Conservation (phyloP, 2,797 vertebrate genomes). For the Thunnus albacares region DNA sequence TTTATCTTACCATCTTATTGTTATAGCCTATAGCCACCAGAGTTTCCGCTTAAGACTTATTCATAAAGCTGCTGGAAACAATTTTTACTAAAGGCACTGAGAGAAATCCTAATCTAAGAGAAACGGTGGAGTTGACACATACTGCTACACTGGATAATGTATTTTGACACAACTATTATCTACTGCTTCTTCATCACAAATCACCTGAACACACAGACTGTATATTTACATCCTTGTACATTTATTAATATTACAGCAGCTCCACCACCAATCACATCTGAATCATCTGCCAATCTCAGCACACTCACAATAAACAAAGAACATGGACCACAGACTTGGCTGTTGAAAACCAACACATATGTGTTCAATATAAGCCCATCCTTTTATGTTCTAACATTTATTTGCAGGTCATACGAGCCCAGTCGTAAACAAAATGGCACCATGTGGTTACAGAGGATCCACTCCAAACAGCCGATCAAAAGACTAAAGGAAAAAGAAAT, state of each 20-base stretch:
- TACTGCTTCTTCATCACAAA: neutral
- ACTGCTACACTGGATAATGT: neutral
- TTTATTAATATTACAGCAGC: conserved; percentile 35
- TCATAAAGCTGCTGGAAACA: too few relatives aligned
- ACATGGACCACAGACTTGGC: conserved; percentile 10
- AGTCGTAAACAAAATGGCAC: conserved; percentile 72
- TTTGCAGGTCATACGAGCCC: conserved; percentile 48
- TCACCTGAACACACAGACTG: conserved; percentile 21
- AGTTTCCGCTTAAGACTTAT: too few relatives aligned
- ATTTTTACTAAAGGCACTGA: too few relatives aligned
- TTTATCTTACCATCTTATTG: too few relatives aligned
- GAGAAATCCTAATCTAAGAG: too few relatives aligned
- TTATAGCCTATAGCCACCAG: too few relatives aligned
- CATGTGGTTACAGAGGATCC: conserved; percentile 54
- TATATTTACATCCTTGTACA: neutral
- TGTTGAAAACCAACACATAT: conserved; percentile 53
- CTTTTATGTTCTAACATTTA: conserved; percentile 62
- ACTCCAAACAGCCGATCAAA: conserved; percentile 65
- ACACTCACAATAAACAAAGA: conserved; percentile 49
- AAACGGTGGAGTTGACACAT: too few relatives aligned
- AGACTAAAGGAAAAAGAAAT: conserved; percentile 46
- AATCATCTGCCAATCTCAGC: conserved; percentile 38
- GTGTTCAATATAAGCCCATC: conserved; percentile 41
- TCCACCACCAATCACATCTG: conserved; percentile 24
- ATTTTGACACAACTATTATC: neutral